Percentiles rank a stretch among this genome's conserved stretches.
Conservation (phyloP, 1,140 invertebrate genomes). For the Drosophila triauraria region DNA sequence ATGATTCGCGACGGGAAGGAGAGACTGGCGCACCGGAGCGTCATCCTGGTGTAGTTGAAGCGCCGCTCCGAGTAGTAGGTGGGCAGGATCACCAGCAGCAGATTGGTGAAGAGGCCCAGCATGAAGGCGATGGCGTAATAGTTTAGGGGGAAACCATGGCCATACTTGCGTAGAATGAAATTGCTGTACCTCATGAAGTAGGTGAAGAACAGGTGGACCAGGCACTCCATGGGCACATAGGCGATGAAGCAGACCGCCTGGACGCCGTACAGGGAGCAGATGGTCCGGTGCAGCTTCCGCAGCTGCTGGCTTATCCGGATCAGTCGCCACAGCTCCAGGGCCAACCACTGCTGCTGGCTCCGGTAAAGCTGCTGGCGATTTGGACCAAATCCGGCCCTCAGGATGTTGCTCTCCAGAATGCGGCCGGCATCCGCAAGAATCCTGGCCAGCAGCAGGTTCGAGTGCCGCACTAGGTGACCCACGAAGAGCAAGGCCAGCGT, state of each 20-base stretch:
- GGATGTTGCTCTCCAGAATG: conserved; percentile 4
- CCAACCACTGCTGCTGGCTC: conserved; percentile 54
- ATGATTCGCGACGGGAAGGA: conserved; percentile 23
- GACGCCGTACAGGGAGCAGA: conserved; percentile 28
- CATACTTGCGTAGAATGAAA: conserved; percentile 33
- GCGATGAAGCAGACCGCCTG: conserved; percentile 54
- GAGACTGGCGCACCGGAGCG: neutral
- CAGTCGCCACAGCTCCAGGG: conserved; percentile 53
- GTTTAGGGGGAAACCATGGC: conserved; percentile 3
- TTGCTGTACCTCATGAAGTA: conserved; percentile 60
- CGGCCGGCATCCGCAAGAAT: conserved; percentile 41
- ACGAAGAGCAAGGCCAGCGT: conserved; percentile 43
- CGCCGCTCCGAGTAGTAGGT: conserved; percentile 31
- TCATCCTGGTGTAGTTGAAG: conserved; percentile 18
- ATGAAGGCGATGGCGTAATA: conserved; percentile 3
- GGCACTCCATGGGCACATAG: conserved; percentile 43
- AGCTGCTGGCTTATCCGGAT: conserved; percentile 38
- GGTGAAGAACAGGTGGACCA: conserved; percentile 50
- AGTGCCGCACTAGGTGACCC: conserved; percentile 55
- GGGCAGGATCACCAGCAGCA: conserved; percentile 41
- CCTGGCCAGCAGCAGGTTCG: conserved; percentile 38
- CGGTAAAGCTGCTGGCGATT: conserved; percentile 18
- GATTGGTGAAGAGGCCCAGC: conserved; percentile 33
- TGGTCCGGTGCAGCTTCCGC: conserved; percentile 28
- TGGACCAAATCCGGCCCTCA: neutral